Percentiles rank a stretch among this genome's conserved stretches.
These are phyloP conservation scores for Alloscopus bannaensis DNA, from an alignment of 2,888 invertebrate species.

Conservation along the genomic window DNA sequence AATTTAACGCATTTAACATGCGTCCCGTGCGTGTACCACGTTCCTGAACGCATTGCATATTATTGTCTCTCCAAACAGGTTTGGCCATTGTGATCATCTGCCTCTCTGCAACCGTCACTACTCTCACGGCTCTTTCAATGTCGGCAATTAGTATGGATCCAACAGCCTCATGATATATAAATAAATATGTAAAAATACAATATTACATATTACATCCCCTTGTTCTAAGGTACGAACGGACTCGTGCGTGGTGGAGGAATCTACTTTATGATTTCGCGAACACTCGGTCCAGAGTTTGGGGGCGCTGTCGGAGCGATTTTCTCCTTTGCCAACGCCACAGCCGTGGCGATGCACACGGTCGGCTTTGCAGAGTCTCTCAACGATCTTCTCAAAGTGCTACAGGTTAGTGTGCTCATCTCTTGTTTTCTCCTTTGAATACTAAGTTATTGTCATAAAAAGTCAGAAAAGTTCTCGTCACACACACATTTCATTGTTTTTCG, in stretches of 20 bases:
- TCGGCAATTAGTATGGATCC: conserved; percentile 70
- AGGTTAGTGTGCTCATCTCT: no score
- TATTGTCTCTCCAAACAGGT: conserved; percentile 59
- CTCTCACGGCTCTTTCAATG: conserved; percentile 72
- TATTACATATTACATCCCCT: no score
- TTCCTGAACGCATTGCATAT: no score
- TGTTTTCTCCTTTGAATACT: conserved; percentile 9
- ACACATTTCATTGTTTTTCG: no score
- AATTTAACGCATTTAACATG: conserved; percentile 22
- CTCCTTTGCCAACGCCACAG: conserved; percentile 80
- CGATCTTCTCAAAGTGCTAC: conserved; percentile 76
- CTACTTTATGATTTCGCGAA: conserved; percentile 73
- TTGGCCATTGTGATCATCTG: conserved; percentile 73
- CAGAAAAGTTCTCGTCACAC: no score
- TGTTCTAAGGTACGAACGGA: no score
- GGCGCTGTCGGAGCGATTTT: conserved; percentile 82
- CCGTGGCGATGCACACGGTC: conserved; percentile 80
- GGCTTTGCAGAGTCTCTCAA: conserved; percentile 80
- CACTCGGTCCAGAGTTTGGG: conserved; percentile 76
- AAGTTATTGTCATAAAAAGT: no score
- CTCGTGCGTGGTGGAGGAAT: conserved; percentile 72
- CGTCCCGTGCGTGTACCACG: no score
- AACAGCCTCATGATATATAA: no score
- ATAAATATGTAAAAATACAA: no score
- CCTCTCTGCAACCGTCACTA: conserved; percentile 72